Conservation (phyloP, 2,888 invertebrate species). For the Cyrtodaria siliqua region DNA sequence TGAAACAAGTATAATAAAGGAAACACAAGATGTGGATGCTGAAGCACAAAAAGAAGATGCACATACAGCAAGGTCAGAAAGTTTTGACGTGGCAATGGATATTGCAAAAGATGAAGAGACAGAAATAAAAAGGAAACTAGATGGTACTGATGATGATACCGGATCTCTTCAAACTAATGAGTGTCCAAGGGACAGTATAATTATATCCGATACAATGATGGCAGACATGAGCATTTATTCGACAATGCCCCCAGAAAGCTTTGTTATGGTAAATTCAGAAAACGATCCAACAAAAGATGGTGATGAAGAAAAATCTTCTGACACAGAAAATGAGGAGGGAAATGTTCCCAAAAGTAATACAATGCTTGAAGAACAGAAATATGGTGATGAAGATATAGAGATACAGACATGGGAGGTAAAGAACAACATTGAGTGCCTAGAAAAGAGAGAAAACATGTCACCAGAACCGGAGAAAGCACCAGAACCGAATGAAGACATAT, state of each 20-base stretch:
- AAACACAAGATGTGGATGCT: not conserved
- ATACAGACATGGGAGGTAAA: too few species aligned
- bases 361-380: too few species aligned
- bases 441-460: too few species aligned
- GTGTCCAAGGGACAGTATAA: not conserved
- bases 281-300: not conserved
- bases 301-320: not conserved
- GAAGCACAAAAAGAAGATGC: not conserved
- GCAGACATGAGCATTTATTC: not conserved
- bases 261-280: too few species aligned
- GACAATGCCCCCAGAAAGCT: too few species aligned
- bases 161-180: not conserved
- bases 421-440: too few species aligned
- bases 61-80: not conserved
- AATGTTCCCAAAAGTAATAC: not conserved
- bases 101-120: not conserved
- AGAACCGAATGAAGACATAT: too few species aligned
- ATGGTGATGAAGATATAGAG: not conserved
- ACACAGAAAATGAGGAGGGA: not conserved
- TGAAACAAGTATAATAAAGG: not conserved
- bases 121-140: not conserved
- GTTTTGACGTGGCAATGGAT: not conserved
- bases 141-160: not conserved
- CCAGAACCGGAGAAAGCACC: too few species aligned
- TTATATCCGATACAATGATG: conserved; percentile 1